Evolutionary conservation across 1,140 invertebrate genomes (phyloP).

Genomic region (Phymastichus coffea): DNA sequence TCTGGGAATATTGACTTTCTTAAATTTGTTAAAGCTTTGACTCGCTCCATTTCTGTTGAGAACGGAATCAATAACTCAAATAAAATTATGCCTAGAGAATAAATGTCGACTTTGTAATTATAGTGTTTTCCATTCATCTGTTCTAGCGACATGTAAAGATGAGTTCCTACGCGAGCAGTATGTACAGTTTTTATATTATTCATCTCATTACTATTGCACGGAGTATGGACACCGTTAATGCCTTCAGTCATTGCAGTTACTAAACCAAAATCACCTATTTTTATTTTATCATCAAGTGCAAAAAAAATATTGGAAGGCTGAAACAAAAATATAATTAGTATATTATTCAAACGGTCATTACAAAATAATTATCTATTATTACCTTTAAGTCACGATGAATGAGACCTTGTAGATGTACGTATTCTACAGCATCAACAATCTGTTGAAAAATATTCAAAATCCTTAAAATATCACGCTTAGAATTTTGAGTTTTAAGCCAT

Average conservation of each 20-base stretch:
- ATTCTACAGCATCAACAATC: constrained; percentile 91
- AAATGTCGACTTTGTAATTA: constrained; percentile 95
- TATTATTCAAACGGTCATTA: neutral
- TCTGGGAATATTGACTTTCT: constrained; percentile 70
- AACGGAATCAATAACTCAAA: constrained; percentile 91
- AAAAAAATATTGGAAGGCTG: constrained; percentile 96
- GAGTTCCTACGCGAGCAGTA: constrained; percentile 80
- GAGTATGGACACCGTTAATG: constrained; percentile 51
- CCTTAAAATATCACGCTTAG: constrained; percentile 50
- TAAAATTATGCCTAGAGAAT: constrained; percentile 90
- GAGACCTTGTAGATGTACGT: constrained; percentile 86
- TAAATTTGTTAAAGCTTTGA: constrained; percentile 63
- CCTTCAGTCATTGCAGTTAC: constrained; percentile 80
- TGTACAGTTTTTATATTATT: constrained; percentile 49
- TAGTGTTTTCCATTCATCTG: constrained; percentile 78
- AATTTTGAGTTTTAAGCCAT: constrained; percentile 71
- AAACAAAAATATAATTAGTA: constrained; percentile 36
- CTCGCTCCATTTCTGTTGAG: constrained; percentile 85
- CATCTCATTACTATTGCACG: constrained; percentile 30
- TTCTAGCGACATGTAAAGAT: constrained; percentile 97
- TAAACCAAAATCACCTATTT: constrained; percentile 96
- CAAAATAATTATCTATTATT: constrained; percentile 28
- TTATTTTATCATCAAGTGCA: constrained; percentile 83
- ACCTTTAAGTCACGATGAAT: constrained; percentile 95
- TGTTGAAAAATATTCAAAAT: constrained; percentile 84